phyloP scores from a whole-genome alignment of 2,113 vertebrate species.

The Engystomops pustulosus region DNA sequence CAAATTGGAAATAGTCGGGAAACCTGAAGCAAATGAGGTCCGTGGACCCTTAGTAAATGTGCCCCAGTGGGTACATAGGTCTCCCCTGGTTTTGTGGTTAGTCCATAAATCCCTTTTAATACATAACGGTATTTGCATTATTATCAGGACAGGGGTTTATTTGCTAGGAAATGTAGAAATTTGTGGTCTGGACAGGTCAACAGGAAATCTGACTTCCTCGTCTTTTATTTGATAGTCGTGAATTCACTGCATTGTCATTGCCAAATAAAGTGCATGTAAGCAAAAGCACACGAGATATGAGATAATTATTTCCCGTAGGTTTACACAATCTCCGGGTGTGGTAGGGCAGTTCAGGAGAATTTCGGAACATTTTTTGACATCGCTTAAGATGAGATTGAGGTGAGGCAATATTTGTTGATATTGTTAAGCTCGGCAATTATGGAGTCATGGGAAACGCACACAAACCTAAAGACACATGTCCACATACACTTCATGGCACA shows the following conservation, averaged over 20 bases:
- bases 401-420: conserved; percentile 52
- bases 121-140: not conserved
- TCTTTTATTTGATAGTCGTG: conserved; percentile 12
- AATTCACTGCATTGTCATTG: conserved; percentile 12
- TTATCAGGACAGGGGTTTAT: not conserved
- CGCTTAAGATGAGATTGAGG: conserved; percentile 18
- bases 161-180: not conserved
- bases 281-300: not conserved
- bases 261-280: conserved; percentile 37
- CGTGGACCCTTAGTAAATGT: too few species aligned
- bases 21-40: too few species aligned
- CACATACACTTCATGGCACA: not conserved
- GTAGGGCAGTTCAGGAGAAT: conserved; percentile 20
- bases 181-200: not conserved
- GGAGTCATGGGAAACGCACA: conserved; percentile 36
- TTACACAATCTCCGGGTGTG: conserved; percentile 42
- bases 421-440: not conserved
- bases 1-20: too few species aligned
- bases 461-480: not conserved
- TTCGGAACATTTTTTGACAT: conserved; percentile 30
- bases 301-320: conserved; percentile 25
- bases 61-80: too few species aligned
- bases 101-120: too few species aligned
- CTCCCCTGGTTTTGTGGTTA: too few species aligned
- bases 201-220: conserved; percentile 36